Evolutionary conservation across 2,113 vertebrate genomes (phyloP), one percentile per base, ranked within the genome.

Genomic region (Patagioenas fasciata): DNA sequence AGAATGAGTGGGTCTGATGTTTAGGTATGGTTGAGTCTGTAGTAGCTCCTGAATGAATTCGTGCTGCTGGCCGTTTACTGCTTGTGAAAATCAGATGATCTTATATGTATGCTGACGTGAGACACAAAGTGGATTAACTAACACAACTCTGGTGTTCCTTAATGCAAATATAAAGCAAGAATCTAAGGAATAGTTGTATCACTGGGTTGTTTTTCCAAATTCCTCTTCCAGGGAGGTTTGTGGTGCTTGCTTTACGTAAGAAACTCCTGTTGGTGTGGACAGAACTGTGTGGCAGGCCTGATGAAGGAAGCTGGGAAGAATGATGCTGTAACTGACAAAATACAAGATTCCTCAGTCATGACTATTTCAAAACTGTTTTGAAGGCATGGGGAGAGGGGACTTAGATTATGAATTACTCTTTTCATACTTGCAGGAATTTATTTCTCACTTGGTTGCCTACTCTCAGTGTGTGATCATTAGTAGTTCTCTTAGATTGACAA

Each of bases 381-480:
- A 95, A 92, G 21, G 38, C 94, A 81, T 89, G 44, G 53, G 57
- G 93, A 92, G 80, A 84, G 72, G 57, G 44, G 65, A 48, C 51
- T 91, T 92, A 71, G 78, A 85, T 96, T 95, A 95, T 96, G 93
- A 95, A 96, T 95, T 95, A 89, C 80, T 34, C 91, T 93, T 92
- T 96, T 95, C 73, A 89, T 93, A 42, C 66, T 92, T 80, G 74
- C 34, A 91, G 91, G 73, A 95, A 87, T 69, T 72, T 73, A 92
- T 95, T 96, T 96, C 57, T 92, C 9, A 5, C 86, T 89, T 95
- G 91, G 91, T 87, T 96, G 93, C 84, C 67, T 85, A 32, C 65
- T 91, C 95, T 85, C 95, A 93, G 93, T 94, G 81, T 96, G 95
- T 85, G 94, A 95, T 96, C 95, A 81, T 96, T 96, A 97, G 93